Conservation (phyloP, 1,140 invertebrate genomes). For the Hycleus cichorii region DNA sequence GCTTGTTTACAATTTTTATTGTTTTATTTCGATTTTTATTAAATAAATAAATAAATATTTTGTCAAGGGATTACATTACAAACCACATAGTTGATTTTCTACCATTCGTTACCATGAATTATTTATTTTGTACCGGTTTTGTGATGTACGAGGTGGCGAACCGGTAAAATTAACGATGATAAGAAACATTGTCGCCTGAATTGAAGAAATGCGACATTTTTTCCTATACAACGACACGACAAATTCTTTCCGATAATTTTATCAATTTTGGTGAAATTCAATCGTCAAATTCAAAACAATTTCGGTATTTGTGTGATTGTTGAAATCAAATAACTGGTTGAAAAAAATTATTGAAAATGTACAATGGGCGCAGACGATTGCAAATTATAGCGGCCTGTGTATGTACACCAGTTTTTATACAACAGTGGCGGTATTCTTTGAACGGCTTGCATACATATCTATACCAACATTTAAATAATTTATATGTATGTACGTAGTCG, state of each 20-base stretch:
- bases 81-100: too few relatives aligned
- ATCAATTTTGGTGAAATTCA: too few relatives aligned
- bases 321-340: slow-evolving; percentile 1
- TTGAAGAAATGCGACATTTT: too few relatives aligned
- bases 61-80: too few relatives aligned
- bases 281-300: neutral
- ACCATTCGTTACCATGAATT: neutral
- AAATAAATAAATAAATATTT: too few relatives aligned
- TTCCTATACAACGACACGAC: neutral
- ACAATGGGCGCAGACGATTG: slow-evolving; percentile 32
- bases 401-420: slow-evolving; percentile 37
- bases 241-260: neutral
- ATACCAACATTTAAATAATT: slow-evolving; percentile 40
- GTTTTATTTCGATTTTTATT: too few relatives aligned
- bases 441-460: slow-evolving; percentile 39
- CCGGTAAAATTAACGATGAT: slow-evolving; percentile 1
- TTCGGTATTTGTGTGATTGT: slow-evolving; percentile 6
- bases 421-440: slow-evolving; percentile 35
- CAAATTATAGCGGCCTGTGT: slow-evolving; percentile 35
- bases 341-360: slow-evolving; percentile 28
- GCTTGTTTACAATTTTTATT: too few relatives aligned
- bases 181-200: neutral
- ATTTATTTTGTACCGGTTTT: neutral
- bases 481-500: slow-evolving; percentile 40
- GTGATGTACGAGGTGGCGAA: neutral